A percentile compares a stretch with the other conserved stretches of the same genome.
phyloP scores from a whole-genome alignment of 2,888 invertebrate genomes.

The Exocentrus adspersus region DNA sequence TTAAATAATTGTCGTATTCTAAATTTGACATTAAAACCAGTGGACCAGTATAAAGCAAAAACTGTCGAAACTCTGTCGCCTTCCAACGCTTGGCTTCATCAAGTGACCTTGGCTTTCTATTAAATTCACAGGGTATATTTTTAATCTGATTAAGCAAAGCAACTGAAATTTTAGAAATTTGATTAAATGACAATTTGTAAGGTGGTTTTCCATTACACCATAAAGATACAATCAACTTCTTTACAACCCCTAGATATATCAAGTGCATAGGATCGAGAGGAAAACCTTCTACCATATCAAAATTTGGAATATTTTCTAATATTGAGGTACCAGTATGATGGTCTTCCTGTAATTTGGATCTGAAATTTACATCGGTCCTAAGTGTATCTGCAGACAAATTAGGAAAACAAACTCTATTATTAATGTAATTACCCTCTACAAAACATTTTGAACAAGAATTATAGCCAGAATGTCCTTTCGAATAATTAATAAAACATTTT shows the following conservation, averaged over 20 bases:
- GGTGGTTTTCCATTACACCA: neutral
- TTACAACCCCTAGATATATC: slow-evolving; percentile 31
- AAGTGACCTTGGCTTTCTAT: slow-evolving; percentile 31
- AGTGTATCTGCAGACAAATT: slow-evolving; percentile 15
- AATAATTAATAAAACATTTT: slow-evolving; percentile 37
- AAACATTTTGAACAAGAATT: slow-evolving; percentile 45
- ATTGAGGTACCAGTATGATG: slow-evolving; percentile 39
- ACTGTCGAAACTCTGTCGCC: slow-evolving; percentile 38
- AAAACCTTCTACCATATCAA: slow-evolving; percentile 45
- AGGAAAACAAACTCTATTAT: slow-evolving; percentile 36
- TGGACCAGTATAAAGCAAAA: slow-evolving; percentile 39
- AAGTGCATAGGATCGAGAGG: slow-evolving; percentile 40
- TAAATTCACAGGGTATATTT: slow-evolving; percentile 18
- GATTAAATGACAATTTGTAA: neutral
- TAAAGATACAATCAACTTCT: slow-evolving; percentile 21
- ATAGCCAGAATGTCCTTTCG: slow-evolving; percentile 40
- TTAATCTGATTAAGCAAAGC: neutral
- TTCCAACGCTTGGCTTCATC: slow-evolving; percentile 34
- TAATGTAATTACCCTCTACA: slow-evolving; percentile 21
- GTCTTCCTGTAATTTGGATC: slow-evolving; percentile 27
- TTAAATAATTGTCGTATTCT: slow-evolving; percentile 27
- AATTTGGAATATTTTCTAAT: slow-evolving; percentile 38
- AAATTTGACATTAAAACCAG: slow-evolving; percentile 30
- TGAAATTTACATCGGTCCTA: slow-evolving; percentile 32
- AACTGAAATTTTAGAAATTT: slow-evolving; percentile 13